phyloP scores from a whole-genome alignment of 1,140 invertebrate genomes.

The Hestina assimilis region DNA sequence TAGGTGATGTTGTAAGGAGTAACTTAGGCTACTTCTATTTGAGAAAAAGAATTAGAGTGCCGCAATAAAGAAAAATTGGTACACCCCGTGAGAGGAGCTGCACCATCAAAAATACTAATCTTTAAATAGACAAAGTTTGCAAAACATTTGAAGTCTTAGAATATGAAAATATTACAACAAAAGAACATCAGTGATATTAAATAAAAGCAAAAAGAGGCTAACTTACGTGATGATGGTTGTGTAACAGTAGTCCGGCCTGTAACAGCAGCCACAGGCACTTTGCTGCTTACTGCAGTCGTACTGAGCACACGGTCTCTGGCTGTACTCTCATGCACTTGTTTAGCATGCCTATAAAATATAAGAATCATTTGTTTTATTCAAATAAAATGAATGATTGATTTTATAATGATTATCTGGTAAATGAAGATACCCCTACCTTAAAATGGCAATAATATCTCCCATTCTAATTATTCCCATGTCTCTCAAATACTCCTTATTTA shows the following conservation, averaged over 20 bases:
- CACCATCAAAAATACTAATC: too few relatives aligned
- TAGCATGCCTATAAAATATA: conserved; percentile 83
- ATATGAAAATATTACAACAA: too few relatives aligned
- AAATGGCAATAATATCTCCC: conserved; percentile 91
- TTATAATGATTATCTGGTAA: too few relatives aligned
- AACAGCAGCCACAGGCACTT: conserved; percentile 67
- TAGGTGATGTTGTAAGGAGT: too few relatives aligned
- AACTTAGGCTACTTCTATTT: too few relatives aligned
- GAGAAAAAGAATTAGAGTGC: too few relatives aligned
- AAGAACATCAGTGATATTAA: too few relatives aligned
- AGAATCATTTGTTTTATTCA: not conserved
- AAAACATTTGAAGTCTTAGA: too few relatives aligned
- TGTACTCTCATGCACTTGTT: conserved; percentile 83
- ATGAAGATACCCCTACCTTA: conserved; percentile 72
- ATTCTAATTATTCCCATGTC: conserved; percentile 91
- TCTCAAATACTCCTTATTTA: conserved; percentile 89
- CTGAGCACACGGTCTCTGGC: conserved; percentile 79
- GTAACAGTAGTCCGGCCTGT: conserved; percentile 52
- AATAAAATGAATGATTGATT: too few relatives aligned
- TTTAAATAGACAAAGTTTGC: too few relatives aligned
- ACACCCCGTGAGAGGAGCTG: too few relatives aligned
- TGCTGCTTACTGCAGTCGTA: conserved; percentile 43
- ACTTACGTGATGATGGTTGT: conserved; percentile 62
- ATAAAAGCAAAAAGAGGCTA: not conserved
- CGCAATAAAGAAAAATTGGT: too few relatives aligned